Evolutionary conservation across 2,888 invertebrate genomes (phyloP), one percentile per base, ranked within the genome.

Genomic region (Coremacera marginata): DNA sequence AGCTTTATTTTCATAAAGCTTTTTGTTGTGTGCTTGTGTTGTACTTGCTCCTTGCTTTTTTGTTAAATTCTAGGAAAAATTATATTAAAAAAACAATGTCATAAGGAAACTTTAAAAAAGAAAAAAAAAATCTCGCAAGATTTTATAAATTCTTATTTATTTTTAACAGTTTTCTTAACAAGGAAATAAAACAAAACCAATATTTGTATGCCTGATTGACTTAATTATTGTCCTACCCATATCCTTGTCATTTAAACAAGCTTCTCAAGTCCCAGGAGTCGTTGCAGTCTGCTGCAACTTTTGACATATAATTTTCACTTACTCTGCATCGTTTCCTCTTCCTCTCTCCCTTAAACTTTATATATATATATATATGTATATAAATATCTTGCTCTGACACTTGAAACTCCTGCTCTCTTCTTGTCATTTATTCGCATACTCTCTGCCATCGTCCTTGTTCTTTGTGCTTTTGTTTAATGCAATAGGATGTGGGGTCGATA

Each of bases 401-500:
- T 60, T 14, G 55, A 55, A 22, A 25, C 57, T 22, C 57, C 57
- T 4, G 25, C 25, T 60, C 22, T 22, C 57, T 22, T 19, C 57
- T 22, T 19, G 55, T 55, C 55, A 22, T 5, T 55, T n/a, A 11
- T 22, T 67, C 19, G 22, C 22, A 11, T 52, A 11, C 25, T 60
- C 27, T 19, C 60, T 49, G 14, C 27, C 19, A 19, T 25, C 31
- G 63, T 27, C 63, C 63, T 49, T 52, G 57, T 19, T 19, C 37
- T 57, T 19, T 37, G 37, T 55, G 67, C 52, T 65, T 55, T 65
- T 65, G 55, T 74, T 65, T 65, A 25, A 67, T 65, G 74, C 67
- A 55, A 67, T 67, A 31, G 62, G 51, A 60, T 55, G 55, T 55
- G 72, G 37, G 74, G 74, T 74, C 74, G 74, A 74, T 67, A 74